Evolutionary conservation across 2,888 invertebrate species (phyloP), one percentile per base, ranked within the genome.

Genomic region (Sphinx pinastri): DNA sequence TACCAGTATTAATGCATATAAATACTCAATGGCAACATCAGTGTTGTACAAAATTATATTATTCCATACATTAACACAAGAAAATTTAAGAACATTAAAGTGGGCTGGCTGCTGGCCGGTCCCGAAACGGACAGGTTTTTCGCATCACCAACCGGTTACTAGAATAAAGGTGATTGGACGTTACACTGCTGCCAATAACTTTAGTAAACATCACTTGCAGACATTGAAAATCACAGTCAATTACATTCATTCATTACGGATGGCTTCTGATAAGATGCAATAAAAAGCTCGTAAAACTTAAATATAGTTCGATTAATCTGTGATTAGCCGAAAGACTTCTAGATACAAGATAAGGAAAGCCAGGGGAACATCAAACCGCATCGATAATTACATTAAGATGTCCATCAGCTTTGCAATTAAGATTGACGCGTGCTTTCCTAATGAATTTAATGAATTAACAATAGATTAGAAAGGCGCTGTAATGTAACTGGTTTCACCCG

Each of bases 371-470:
- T 31, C 67, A 67, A 47, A 25, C 47, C 25, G 63, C 45, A 69
- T 69, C 38, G 60, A 69, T 63, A 55, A 60, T 69, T 63, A 16
- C 31, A 60, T 54, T 69, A 59, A 70, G 66, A 58, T 67, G 59
- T 73, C 78, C 74, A 72, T 74, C 81, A 74, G 72, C 76, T 87
- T 88, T 83, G 84, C 88, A 88, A 88, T 88, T 88, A 85, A 85
- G 83, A 89, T 86, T 75, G 80, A 80, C 73, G 74, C 72, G 73
- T 80, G 78, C 84, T 85, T 85, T 84, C 81, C 84, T 87, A 88
- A 87, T 86, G 89, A 87, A 89, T 90, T 88, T 87, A 88, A 87
- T 86, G 89, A 87, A 89, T 89, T 88, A 86, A 90, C 89, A 85
- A 87, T 87, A 83, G 84, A 83, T 83, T 88, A 87, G 90, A 90